These are phyloP conservation scores for Dipodomys ordii DNA, from an alignment of 2,113 vertebrate genomes.

Conservation along the genomic window DNA sequence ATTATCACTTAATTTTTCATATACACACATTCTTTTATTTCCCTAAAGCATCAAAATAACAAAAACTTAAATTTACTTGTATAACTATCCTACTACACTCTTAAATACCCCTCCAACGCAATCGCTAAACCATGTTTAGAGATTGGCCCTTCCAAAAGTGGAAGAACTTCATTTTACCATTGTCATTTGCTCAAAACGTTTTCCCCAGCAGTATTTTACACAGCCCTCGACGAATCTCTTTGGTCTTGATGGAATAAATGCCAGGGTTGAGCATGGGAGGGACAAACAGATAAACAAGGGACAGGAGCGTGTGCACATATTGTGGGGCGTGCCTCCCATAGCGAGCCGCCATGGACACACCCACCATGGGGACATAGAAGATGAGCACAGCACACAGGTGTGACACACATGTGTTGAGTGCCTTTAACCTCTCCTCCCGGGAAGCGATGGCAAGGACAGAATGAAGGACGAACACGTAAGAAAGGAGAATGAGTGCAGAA, in stretches of 20 bases:
- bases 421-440: background rate
- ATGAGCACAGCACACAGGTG: constrained; percentile 61
- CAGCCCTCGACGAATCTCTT: constrained; percentile 36
- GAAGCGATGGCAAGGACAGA: constrained; percentile 44
- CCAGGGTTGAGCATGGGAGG: constrained; percentile 12
- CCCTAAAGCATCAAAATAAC: background rate
- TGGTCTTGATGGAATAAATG: constrained; percentile 63
- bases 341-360: constrained; percentile 49
- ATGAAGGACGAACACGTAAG: constrained; percentile 42
- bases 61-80: background rate
- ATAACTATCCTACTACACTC: background rate
- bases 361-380: constrained; percentile 64
- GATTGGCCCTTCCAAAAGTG: background rate
- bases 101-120: background rate
- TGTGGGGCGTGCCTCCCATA: constrained; percentile 45
- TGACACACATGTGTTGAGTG: constrained; percentile 54
- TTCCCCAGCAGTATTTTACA: constrained; percentile 20
- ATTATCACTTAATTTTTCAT: background rate
- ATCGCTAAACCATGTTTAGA: background rate
- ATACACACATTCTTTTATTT: background rate
- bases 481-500: constrained; percentile 54
- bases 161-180: too few relatives aligned
- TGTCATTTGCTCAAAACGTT: background rate
- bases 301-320: constrained; percentile 49
- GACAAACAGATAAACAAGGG: constrained; percentile 51